Conservation (phyloP, 2,888 invertebrate species). For the Linyphia triangularis region DNA sequence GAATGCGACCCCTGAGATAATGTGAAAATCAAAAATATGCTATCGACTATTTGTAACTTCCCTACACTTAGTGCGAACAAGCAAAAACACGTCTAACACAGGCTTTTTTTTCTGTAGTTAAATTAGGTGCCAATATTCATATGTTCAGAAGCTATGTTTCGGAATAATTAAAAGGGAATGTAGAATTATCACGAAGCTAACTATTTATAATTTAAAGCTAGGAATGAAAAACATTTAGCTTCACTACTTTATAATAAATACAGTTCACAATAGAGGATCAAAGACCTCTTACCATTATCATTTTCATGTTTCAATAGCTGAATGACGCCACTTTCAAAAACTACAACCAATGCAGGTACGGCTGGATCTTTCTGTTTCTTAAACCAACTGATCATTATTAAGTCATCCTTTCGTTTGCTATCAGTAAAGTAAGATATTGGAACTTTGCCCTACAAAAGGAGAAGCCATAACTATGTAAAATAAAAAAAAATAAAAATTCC, state of each 20-base stretch:
- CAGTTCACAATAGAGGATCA: neutral
- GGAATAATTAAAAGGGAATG: neutral
- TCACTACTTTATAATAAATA: no score
- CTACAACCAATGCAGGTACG: slow-evolving; percentile 89
- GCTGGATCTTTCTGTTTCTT: slow-evolving; percentile 86
- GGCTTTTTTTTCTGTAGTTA: no score
- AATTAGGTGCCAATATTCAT: neutral
- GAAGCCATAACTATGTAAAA: neutral
- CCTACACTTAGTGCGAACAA: no score
- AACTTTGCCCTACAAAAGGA: slow-evolving; percentile 46
- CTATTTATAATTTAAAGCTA: neutral
- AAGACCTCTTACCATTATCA: slow-evolving; percentile 85
- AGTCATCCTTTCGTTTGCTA: slow-evolving; percentile 58
- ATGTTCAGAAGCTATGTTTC: neutral
- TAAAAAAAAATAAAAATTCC: neutral
- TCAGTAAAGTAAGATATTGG: slow-evolving; percentile 41
- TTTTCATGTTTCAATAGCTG: slow-evolving; percentile 93
- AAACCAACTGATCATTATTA: slow-evolving; percentile 87
- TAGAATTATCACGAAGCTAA: neutral
- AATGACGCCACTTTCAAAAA: slow-evolving; percentile 91
- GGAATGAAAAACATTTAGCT: neutral
- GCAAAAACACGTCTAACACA: no score
- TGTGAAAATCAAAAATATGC: no score
- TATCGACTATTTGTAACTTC: no score
- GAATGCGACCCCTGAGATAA: no score